A percentile compares a stretch with the other conserved stretches of the same genome.
phyloP scores from a whole-genome alignment of 2,113 vertebrate species.

The Shinisaurus crocodilurus region DNA sequence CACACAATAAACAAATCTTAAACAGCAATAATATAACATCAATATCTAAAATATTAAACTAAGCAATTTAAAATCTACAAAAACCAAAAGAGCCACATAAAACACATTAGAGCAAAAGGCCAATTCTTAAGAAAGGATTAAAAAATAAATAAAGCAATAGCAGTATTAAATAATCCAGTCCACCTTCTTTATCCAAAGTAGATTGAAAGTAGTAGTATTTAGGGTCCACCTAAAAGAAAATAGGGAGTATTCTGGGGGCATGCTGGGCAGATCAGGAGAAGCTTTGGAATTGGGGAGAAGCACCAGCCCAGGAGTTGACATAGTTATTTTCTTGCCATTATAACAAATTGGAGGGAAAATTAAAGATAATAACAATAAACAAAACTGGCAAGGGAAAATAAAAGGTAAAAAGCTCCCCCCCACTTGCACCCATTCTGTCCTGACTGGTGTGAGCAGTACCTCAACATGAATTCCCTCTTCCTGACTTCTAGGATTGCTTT shows the following conservation, averaged over 20 bases:
- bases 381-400: no score
- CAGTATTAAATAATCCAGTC: background rate
- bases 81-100: background rate
- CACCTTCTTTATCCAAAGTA: background rate
- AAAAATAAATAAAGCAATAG: background rate
- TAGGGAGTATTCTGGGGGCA: background rate
- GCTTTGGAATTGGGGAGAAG: no score
- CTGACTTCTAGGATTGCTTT: background rate
- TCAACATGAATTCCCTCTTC: no score
- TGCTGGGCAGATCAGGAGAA: no score
- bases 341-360: no score
- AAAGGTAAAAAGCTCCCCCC: background rate
- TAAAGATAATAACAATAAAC: no score
- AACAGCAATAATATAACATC: background rate
- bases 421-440: background rate
- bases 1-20: background rate
- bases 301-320: no score
- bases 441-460: background rate
- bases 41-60: background rate
- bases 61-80: background rate
- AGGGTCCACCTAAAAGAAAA: background rate
- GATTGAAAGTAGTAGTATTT: background rate
- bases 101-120: background rate
- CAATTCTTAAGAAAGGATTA: background rate
- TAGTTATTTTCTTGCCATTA: no score